These are phyloP conservation scores for Anguilla marmorata DNA, from an alignment of 2,797 vertebrate genomes.

Conservation along the genomic window DNA sequence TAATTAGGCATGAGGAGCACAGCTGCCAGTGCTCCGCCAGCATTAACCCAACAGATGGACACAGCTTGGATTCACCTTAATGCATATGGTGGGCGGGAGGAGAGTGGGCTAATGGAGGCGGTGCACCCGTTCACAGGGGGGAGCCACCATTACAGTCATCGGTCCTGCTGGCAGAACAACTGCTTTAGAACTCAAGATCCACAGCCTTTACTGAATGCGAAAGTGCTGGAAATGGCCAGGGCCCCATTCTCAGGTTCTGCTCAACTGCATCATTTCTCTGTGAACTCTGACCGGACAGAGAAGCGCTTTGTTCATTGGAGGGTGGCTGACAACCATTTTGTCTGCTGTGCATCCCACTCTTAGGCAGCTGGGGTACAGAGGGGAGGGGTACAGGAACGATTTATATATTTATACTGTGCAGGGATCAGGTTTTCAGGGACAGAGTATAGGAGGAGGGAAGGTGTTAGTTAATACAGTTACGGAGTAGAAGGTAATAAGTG, in stretches of 20 bases:
- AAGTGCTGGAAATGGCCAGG: not conserved
- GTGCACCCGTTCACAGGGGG: not conserved
- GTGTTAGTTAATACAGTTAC: not conserved
- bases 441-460: not conserved
- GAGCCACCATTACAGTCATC: conserved; percentile 2
- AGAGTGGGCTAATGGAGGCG: conserved; percentile 65
- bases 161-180: not conserved
- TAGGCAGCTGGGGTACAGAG: not conserved
- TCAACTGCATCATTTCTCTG: not conserved
- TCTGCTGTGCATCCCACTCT: not conserved
- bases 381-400: not conserved
- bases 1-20: conserved; percentile 72
- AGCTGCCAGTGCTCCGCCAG: conserved; percentile 75
- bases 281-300: not conserved
- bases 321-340: not conserved
- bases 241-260: not conserved
- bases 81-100: conserved; percentile 74
- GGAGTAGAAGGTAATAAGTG: not conserved
- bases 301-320: not conserved
- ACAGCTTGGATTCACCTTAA: conserved; percentile 64
- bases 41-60: conserved; percentile 81
- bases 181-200: not conserved
- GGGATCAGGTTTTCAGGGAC: not conserved
- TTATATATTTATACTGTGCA: not conserved
- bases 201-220: not conserved